Evolutionary conservation across 2,113 vertebrate genomes (phyloP), one percentile per base, ranked within the genome.

Genomic region (Mus musculus): DNA sequence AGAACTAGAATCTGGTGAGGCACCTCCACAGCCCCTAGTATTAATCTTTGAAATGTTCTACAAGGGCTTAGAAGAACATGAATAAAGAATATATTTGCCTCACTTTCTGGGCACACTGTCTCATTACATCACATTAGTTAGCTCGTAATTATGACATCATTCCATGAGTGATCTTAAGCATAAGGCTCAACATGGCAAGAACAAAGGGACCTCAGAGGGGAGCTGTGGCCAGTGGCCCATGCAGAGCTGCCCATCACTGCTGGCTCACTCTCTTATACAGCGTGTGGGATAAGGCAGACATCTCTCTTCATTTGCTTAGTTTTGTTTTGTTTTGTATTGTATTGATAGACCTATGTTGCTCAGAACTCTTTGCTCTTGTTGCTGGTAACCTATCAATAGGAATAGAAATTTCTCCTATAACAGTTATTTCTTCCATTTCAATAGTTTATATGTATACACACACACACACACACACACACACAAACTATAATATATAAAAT

Each of bases 11-110:
- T 54, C 77, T 80, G 49, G 33, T 54, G 8, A 56, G 77, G 46
- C 30, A 80, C 30, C 1, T 93, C 13, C 77, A 42, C 19, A 26
- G 59, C 33, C 20, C 54, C 56, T 14, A 39, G 12, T 81, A 72
- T 80, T 65, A 76, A 65, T 89, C 77, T 95, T 72, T 94, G 42
- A 89, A 36, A 49, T 67, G 52, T 91, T 86, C 52, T 14, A 81
- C 13, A n/a, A 42, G 36, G 75, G 33, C 36, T 81, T 39, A 86
- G 54, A 69, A 88, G 56, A 87, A 63, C 61, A 84, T 28, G 22
- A 19, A 39, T 63, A 77, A 56, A 77, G 22, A 86, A 87, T 59
- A 71, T 42, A 13, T 36, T 67, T 39, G n/a, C 17, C 52, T 39
- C 78, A 82, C 33, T 42, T 85, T 24, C 30, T 76, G 49, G 65